Evolutionary conservation across 2,113 vertebrate genomes (phyloP).

Genomic region (Ceyx melanurus): DNA sequence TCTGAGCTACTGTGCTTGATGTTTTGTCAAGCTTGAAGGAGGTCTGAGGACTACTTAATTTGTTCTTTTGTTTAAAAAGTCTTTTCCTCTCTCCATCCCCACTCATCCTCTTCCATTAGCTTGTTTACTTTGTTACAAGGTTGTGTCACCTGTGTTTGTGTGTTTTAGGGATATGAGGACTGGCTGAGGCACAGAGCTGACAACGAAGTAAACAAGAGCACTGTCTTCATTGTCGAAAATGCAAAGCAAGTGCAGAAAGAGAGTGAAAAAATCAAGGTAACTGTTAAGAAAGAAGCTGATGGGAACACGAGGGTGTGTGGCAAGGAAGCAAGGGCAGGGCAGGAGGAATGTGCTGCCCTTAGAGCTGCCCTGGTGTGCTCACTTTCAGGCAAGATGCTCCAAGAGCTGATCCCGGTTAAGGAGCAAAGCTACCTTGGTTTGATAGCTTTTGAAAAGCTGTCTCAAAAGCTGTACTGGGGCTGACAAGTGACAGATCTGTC

Average conservation of each 20-base stretch:
- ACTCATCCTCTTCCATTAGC: not conserved
- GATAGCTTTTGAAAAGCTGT: conserved; percentile 35
- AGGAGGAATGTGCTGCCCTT: not conserved
- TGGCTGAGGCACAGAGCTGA: conserved; percentile 97
- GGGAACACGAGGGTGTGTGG: not conserved
- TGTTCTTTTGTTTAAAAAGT: not conserved
- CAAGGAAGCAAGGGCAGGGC: not conserved
- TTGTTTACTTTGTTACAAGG: not conserved
- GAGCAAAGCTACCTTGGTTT: conserved; percentile 7
- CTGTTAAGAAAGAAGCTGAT: not conserved
- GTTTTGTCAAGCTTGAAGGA: conserved; percentile 20
- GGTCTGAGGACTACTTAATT: not conserved
- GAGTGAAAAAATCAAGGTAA: conserved; percentile 96
- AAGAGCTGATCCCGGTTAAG: not conserved
- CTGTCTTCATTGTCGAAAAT: conserved; percentile 86
- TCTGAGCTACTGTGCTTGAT: not conserved
- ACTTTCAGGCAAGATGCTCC: not conserved
- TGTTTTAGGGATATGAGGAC: conserved; percentile 93
- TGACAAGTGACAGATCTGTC: conserved; percentile 48
- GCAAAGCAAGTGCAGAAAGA: conserved; percentile 82
- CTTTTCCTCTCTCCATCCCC: not conserved
- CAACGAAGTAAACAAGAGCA: conserved; percentile 94
- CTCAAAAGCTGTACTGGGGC: not conserved
- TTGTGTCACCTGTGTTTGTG: conserved; percentile 29
- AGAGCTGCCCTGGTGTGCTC: not conserved